phyloP scores from a whole-genome alignment of 2,888 invertebrate genomes.

The Portevinia maculata region DNA sequence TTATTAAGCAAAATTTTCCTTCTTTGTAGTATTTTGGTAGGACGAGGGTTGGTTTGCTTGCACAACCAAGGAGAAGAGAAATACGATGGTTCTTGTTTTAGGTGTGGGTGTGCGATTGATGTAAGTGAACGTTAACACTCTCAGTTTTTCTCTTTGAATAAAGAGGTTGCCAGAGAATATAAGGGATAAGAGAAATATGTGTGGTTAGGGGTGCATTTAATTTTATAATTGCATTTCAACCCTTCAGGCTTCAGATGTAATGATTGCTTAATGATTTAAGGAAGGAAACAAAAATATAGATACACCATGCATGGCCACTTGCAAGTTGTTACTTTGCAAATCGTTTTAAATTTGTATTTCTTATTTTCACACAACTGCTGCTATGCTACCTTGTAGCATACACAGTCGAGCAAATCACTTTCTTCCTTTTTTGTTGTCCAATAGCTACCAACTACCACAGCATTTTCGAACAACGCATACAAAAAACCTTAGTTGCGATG shows the following conservation, averaged over 20 bases:
- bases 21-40: slow-evolving; percentile 20
- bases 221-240: slow-evolving; percentile 17
- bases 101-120: slow-evolving; percentile 31
- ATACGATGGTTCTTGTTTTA: slow-evolving; percentile 1
- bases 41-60: slow-evolving; percentile 9
- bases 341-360: slow-evolving; percentile 42
- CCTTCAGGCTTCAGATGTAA: too few relatives aligned
- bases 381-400: neutral
- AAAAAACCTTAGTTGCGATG: slow-evolving; percentile 58
- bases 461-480: slow-evolving; percentile 44
- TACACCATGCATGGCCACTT: slow-evolving; percentile 5
- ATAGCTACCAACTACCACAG: slow-evolving; percentile 46
- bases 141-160: slow-evolving; percentile 40
- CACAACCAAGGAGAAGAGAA: slow-evolving; percentile 3
- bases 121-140: slow-evolving; percentile 46
- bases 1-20: slow-evolving; percentile 43
- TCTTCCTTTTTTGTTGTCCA: too few relatives aligned
- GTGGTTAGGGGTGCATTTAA: neutral
- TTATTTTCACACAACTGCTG: slow-evolving; percentile 20
- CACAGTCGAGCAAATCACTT: slow-evolving; percentile 57
- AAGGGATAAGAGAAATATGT: neutral
- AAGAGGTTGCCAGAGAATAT: slow-evolving; percentile 18
- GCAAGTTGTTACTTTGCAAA: slow-evolving; percentile 16
- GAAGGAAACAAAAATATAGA: neutral
- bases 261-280: too few relatives aligned